phyloP scores from a whole-genome alignment of 1,140 invertebrate genomes.

The Drosophila parvula region DNA sequence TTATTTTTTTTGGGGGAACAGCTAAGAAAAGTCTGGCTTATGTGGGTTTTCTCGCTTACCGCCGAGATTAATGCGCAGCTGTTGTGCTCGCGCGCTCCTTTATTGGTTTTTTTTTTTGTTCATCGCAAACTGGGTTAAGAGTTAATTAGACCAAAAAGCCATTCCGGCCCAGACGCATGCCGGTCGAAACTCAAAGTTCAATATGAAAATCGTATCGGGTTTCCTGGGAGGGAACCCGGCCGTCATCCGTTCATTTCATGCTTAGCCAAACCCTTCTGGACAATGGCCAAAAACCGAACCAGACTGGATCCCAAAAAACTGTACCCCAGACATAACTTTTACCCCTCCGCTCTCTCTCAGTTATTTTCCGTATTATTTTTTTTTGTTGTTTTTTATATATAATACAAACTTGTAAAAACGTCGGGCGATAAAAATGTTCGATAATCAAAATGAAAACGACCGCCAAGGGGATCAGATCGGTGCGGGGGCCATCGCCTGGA shows the following conservation, averaged over 20 bases:
- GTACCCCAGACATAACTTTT: conserved; percentile 58
- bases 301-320: conserved; percentile 41
- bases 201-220: conserved; percentile 46
- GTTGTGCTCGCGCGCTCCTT: conserved; percentile 28
- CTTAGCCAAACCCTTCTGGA: conserved; percentile 48
- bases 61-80: conserved; percentile 50
- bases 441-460: conserved; percentile 68
- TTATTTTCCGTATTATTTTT: conserved; percentile 4
- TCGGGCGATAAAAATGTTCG: conserved; percentile 66
- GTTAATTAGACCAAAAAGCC: conserved; percentile 55
- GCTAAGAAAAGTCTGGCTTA: conserved; percentile 19
- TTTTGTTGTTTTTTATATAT: conserved; percentile 24
- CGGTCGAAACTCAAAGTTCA: conserved; percentile 41
- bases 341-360: not conserved
- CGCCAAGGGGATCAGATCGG: conserved; percentile 24
- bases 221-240: conserved; percentile 24
- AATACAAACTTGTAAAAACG: conserved; percentile 64
- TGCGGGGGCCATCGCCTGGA: conserved; percentile 18
- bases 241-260: conserved; percentile 40
- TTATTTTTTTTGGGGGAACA: not conserved
- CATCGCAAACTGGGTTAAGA: conserved; percentile 46
- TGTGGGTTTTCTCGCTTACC: conserved; percentile 21
- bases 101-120: conserved; percentile 26
- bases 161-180: conserved; percentile 13
- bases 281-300: conserved; percentile 32